Base-by-base conservation (phyloP, 2,113 vertebrate species). In the Shinisaurus crocodilurus region DNA sequence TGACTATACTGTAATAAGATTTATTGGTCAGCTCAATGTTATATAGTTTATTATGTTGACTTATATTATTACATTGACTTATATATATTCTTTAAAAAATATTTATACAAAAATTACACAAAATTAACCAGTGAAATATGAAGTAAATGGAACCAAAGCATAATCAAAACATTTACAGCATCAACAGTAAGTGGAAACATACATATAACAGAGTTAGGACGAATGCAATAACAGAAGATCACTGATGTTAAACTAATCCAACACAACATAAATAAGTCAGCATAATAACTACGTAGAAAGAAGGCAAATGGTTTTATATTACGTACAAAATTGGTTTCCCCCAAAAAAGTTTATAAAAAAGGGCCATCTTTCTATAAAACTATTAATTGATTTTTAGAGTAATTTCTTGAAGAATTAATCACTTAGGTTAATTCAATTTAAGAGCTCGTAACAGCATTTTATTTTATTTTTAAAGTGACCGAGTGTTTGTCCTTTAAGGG, bases 391-490 rank as follows among this genome's bases (percentile, higher is more conserved):
- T 54, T 50, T 80, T 80, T 54, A 54, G 29, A 80, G 7, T 79
- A 75, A 32, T 29, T 48, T 48, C 29, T 29, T 79, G 43, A 12
- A 48, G 50, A 80, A 63, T 63, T 3, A 63, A 63, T 20, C 16
- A 23, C 20, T 80, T 80, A 50, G 5, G 29, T 80, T 27, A 63
- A 63, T 63, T 18, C 60, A 63, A 3, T 20, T 75, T 40, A 37
- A 75, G 72, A 75, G 34, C 10, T 13, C n/a, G 70, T n/a, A 34
- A n/a, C 2, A 13, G 70, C 10, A 72, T 9, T 8, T 12, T n/a
- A n/a, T n/a, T n/a, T n/a, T n/a, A n/a, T 5, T 12, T 32, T 12
- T 12, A n/a, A 5, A 82, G 10, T 0, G 0, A 27, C 57, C 43
- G 57, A 37, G 1, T 83, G n/a, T 83, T 6, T 5, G 20, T 40